phyloP scores from a whole-genome alignment of 2,888 invertebrate genomes.

The Diplazon laetatorius region DNA sequence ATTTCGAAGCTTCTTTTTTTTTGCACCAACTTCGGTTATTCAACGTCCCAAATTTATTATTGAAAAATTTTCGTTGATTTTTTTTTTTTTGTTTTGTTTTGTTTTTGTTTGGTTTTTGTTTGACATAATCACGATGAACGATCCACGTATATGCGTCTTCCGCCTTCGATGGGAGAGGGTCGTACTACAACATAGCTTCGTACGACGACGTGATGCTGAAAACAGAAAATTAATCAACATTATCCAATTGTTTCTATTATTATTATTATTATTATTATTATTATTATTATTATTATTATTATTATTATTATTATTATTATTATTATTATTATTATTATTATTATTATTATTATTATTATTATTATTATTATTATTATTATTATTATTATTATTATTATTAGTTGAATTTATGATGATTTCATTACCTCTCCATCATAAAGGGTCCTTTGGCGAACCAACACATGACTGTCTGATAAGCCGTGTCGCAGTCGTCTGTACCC shows the following conservation, averaged over 20 bases:
- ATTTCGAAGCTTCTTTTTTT: no score
- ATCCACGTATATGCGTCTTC: background rate
- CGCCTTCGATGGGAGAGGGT: background rate
- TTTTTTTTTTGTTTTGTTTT: background rate
- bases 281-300: background rate
- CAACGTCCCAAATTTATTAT: no score
- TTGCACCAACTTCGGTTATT: no score
- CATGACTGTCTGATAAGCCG: background rate
- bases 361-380: background rate
- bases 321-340: background rate
- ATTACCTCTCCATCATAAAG: no score
- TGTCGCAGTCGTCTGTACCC: slow-evolving; percentile 16
- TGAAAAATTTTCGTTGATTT: slow-evolving; percentile 49
- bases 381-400: background rate
- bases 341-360: no score
- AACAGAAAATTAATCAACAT: background rate
- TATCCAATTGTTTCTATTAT: background rate
- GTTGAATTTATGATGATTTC: background rate
- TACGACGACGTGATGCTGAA: background rate
- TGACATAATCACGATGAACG: background rate
- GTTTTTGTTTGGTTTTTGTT: background rate
- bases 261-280: background rate
- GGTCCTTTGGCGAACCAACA: background rate
- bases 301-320: background rate
- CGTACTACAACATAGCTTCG: background rate